Evolutionary conservation across 2,888 invertebrate species (phyloP).

Genomic region (Quadroppia sp.): DNA sequence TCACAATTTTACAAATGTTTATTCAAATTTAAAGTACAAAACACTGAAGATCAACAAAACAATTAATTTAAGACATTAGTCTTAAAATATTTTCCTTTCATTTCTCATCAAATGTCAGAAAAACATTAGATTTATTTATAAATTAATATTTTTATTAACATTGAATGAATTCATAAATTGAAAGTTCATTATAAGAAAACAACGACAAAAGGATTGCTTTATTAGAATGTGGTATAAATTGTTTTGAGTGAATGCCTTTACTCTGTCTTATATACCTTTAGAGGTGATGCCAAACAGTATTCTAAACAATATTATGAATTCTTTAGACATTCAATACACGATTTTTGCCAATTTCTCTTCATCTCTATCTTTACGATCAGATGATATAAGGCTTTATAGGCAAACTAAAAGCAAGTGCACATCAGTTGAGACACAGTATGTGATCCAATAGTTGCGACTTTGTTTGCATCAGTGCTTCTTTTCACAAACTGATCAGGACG

Average conservation of each 20-base stretch:
- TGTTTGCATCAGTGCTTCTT: constrained; percentile 33
- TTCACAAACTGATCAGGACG: constrained; percentile 34
- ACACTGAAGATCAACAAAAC: no score
- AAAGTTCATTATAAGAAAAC: no score
- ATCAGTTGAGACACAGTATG: not conserved
- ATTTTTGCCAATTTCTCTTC: constrained; percentile 17
- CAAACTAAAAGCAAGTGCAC: not conserved
- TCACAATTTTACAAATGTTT: no score
- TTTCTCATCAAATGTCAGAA: no score
- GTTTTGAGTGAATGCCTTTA: not conserved
- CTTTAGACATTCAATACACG: constrained; percentile 36
- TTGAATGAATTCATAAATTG: no score
- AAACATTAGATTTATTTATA: no score
- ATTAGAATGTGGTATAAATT: no score
- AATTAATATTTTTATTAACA: no score
- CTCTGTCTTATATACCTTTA: not conserved
- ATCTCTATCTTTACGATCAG: constrained; percentile 13
- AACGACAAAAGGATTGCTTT: no score
- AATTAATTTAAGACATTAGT: no score
- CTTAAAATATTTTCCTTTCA: no score
- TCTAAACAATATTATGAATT: constrained; percentile 6
- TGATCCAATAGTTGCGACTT: constrained; percentile 23
- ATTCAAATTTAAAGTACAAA: no score
- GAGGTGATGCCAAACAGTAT: constrained; percentile 21
- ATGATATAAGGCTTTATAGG: constrained; percentile 23